Evolutionary conservation across 2,888 invertebrate species (phyloP).

Genomic region (Pammene fasciana): DNA sequence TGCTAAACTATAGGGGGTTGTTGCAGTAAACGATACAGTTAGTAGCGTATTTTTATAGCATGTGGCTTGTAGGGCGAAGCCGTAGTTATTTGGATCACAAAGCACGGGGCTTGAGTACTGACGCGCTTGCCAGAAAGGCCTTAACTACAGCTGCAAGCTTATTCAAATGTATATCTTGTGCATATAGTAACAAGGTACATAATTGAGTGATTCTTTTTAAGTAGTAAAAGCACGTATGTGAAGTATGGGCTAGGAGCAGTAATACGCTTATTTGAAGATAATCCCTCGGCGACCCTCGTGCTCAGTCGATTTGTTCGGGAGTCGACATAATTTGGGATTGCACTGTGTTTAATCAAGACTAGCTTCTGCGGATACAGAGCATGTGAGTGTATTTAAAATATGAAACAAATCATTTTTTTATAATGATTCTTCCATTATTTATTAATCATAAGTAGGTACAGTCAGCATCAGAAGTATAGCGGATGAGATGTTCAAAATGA

Average conservation of each 20-base stretch:
- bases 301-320: constrained; percentile 56
- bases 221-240: neutral
- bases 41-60: constrained; percentile 36
- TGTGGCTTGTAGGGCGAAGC: constrained; percentile 52
- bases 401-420: neutral
- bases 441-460: too few species aligned
- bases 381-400: neutral
- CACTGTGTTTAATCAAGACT: constrained; percentile 38
- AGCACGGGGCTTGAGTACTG: constrained; percentile 59
- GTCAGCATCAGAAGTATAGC: too few species aligned
- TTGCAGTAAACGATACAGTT: constrained; percentile 25
- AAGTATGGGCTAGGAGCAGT: constrained; percentile 64
- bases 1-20: neutral
- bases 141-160: neutral
- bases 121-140: neutral
- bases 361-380: constrained; percentile 29
- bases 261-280: constrained; percentile 78
- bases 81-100: constrained; percentile 71
- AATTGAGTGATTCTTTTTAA: neutral
- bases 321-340: constrained; percentile 41
- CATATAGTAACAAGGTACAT: neutral
- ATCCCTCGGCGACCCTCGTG: constrained; percentile 59
- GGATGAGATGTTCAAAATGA: too few species aligned
- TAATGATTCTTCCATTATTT: too few species aligned
- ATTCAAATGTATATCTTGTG: neutral